Percentiles rank a stretch among this genome's conserved stretches.
Conservation (phyloP, 2,797 vertebrate genomes). For the Chiloscyllium punctatum region DNA sequence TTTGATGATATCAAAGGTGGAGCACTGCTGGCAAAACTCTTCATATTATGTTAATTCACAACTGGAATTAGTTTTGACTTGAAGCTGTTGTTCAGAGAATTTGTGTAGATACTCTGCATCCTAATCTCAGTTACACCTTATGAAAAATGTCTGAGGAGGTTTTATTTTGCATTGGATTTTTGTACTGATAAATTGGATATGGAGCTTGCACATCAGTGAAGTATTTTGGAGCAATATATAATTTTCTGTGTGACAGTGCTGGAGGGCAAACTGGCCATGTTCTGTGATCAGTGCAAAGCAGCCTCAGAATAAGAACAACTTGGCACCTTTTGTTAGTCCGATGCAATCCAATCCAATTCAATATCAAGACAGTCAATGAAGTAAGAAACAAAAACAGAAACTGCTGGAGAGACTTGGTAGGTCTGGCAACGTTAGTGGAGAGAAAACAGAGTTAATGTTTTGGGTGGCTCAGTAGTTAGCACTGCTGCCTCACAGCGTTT, state of each 20-base stretch:
- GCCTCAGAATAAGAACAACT: neutral
- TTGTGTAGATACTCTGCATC: neutral
- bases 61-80: neutral
- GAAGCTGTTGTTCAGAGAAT: neutral
- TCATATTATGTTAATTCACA: neutral
- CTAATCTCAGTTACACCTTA: no score
- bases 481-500: no score
- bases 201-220: no score
- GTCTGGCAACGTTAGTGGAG: no score
- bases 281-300: neutral
- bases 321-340: neutral
- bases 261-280: neutral
- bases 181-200: neutral
- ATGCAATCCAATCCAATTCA: no score
- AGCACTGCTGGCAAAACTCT: neutral
- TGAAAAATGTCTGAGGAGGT: neutral
- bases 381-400: no score
- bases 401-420: no score
- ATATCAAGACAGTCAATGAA: no score
- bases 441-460: no score
- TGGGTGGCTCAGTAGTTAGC: no score
- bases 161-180: neutral
- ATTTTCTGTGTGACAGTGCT: neutral
- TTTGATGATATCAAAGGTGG: neutral
- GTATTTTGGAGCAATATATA: neutral